phyloP scores from a whole-genome alignment of 2,797 vertebrate species.

The Scolopax rusticola region DNA sequence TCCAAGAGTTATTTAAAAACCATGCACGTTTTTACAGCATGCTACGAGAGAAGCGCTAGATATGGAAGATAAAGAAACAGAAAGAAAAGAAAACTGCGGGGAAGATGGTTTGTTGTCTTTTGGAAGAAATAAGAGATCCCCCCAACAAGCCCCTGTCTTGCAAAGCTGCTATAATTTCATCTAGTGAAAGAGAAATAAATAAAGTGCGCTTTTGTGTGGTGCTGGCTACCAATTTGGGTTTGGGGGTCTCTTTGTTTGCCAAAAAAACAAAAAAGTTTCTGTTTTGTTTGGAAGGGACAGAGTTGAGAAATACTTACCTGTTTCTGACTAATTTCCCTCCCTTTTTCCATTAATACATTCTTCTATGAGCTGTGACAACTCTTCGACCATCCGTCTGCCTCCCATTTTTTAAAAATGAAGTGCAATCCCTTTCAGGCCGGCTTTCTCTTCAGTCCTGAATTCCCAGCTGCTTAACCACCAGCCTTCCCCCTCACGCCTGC shows the following conservation, averaged over 20 bases:
- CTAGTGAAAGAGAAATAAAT: conserved; percentile 10
- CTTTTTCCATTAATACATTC: neutral
- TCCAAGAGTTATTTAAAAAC: conserved; percentile 6
- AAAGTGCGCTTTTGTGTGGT: neutral
- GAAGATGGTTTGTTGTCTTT: neutral
- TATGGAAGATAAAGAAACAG: neutral
- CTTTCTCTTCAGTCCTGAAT: conserved; percentile 40
- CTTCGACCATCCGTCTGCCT: conserved; percentile 15
- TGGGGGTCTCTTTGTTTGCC: neutral
- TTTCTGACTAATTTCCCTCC: neutral
- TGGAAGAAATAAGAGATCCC: neutral
- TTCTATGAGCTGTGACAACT: conserved; percentile 5
- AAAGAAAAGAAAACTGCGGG: conserved; percentile 1
- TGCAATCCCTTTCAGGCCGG: neutral
- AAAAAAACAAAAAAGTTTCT: neutral
- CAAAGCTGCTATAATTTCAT: neutral
- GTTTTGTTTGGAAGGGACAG: neutral
- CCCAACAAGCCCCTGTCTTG: neutral
- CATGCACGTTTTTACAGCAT: neutral
- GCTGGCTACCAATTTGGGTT: neutral
- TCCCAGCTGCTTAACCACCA: conserved; percentile 56
- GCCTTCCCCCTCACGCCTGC: conserved; percentile 15
- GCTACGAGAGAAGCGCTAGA: neutral
- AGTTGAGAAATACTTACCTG: conserved; percentile 41
- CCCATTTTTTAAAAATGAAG: conserved; percentile 6